These are phyloP conservation scores for Phoxinus phoxinus DNA, from an alignment of 2,113 vertebrate genomes.

Conservation along the genomic window DNA sequence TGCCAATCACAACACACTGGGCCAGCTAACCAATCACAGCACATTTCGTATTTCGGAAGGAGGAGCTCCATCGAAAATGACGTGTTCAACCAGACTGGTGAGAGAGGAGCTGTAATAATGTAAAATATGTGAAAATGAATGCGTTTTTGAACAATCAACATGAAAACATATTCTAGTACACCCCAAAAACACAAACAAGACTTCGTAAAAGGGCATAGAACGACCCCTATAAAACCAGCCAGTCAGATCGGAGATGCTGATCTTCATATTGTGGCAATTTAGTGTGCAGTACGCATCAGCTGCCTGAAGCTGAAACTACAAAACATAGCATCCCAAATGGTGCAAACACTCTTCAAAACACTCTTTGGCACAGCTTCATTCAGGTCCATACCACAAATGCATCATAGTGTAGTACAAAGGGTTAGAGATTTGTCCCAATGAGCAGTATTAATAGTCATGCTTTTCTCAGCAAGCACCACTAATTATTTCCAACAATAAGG, in stretches of 20 bases:
- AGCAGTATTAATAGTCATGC: not conserved
- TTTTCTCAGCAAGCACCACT: conserved; percentile 8
- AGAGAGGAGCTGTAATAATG: too few relatives aligned
- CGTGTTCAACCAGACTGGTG: too few relatives aligned
- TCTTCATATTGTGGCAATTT: not conserved
- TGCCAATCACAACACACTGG: too few relatives aligned
- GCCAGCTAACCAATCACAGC: too few relatives aligned
- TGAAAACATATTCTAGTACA: too few relatives aligned
- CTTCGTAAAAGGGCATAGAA: too few relatives aligned
- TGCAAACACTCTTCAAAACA: not conserved
- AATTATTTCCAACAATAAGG: conserved; percentile 26
- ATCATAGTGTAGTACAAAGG: not conserved
- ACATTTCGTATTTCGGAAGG: too few relatives aligned
- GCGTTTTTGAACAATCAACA: too few relatives aligned
- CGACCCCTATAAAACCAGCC: not conserved
- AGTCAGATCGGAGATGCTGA: not conserved
- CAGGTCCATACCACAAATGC: not conserved
- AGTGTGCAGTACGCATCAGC: not conserved
- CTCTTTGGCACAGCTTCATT: not conserved
- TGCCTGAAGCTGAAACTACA: not conserved
- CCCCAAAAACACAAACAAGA: too few relatives aligned
- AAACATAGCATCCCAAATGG: not conserved
- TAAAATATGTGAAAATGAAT: too few relatives aligned
- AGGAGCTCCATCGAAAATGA: too few relatives aligned
- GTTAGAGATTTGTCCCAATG: not conserved